phyloP scores from a whole-genome alignment of 2,888 invertebrate genomes.

The Lasioglossum oenotherae region DNA sequence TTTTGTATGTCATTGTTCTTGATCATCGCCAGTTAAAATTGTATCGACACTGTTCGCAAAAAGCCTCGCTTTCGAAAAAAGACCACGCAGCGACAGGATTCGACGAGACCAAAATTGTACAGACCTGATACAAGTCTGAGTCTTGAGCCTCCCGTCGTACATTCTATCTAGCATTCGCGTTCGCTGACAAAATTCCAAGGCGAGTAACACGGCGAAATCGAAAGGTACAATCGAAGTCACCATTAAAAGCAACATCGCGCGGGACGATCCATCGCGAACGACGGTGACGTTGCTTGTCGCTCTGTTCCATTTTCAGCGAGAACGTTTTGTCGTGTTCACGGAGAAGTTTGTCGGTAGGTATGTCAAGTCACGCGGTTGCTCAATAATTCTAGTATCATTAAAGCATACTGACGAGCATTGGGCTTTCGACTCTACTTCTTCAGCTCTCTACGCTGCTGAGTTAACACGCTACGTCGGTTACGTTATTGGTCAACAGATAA shows the following conservation, averaged over 20 bases:
- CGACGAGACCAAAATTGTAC: background rate
- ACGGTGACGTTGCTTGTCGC: background rate
- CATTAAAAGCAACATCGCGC: conserved; percentile 22
- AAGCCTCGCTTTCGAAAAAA: background rate
- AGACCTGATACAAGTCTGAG: background rate
- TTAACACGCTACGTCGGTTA: background rate
- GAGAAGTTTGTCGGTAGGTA: conserved; percentile 18
- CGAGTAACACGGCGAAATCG: background rate
- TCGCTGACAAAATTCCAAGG: background rate
- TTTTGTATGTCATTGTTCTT: no score
- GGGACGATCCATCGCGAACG: conserved; percentile 4
- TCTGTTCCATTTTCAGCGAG: conserved; percentile 16
- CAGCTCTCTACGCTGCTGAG: background rate
- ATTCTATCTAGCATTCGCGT: background rate
- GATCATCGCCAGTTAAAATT: background rate
- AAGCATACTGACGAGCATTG: conserved; percentile 38
- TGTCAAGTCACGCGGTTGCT: conserved; percentile 35
- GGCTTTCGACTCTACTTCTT: conserved; percentile 1
- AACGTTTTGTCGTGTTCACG: conserved; percentile 27
- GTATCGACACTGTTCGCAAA: background rate
- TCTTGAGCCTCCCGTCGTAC: background rate
- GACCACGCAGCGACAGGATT: no score
- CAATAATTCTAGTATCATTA: conserved; percentile 39
- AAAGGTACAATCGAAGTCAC: conserved; percentile 28
- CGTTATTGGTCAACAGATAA: background rate